Conservation (phyloP, 2,797 vertebrate species). For the Sebastes miniatus region DNA sequence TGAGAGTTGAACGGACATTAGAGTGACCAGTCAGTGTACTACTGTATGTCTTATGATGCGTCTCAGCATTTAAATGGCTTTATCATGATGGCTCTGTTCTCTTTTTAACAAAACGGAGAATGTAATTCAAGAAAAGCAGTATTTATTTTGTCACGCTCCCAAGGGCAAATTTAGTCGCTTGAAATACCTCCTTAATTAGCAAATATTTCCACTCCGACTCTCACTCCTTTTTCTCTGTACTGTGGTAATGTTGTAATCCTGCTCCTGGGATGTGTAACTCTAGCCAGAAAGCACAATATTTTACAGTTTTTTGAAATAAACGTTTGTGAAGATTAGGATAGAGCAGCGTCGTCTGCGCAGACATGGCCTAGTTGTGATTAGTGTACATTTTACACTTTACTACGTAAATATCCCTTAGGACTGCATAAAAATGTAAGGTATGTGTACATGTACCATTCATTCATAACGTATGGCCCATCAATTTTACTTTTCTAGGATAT, state of each 20-base stretch:
- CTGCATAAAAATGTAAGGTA: slow-evolving; percentile 52
- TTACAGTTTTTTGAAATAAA: slow-evolving; percentile 59
- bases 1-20: slow-evolving; percentile 69
- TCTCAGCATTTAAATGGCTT: slow-evolving; percentile 70
- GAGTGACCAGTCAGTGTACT: not conserved
- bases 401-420: slow-evolving; percentile 55
- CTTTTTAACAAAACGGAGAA: slow-evolving; percentile 43
- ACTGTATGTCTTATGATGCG: slow-evolving; percentile 71
- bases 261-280: slow-evolving; percentile 61
- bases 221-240: slow-evolving; percentile 61
- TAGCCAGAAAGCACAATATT: slow-evolving; percentile 75
- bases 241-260: slow-evolving; percentile 71
- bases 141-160: slow-evolving; percentile 76
- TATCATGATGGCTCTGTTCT: slow-evolving; percentile 52
- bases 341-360: slow-evolving; percentile 49
- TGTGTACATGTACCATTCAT: slow-evolving; percentile 60
- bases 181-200: slow-evolving; percentile 68
- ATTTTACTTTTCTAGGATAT: slow-evolving; percentile 52
- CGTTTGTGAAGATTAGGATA: slow-evolving; percentile 69
- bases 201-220: slow-evolving; percentile 47
- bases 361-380: slow-evolving; percentile 62
- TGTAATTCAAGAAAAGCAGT: slow-evolving; percentile 61
- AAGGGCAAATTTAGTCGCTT: slow-evolving; percentile 64
- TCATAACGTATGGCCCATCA: slow-evolving; percentile 32
- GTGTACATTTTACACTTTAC: slow-evolving; percentile 70